Conservation (phyloP, 2,888 invertebrate genomes). For the Lasioglossum zephyrum region DNA sequence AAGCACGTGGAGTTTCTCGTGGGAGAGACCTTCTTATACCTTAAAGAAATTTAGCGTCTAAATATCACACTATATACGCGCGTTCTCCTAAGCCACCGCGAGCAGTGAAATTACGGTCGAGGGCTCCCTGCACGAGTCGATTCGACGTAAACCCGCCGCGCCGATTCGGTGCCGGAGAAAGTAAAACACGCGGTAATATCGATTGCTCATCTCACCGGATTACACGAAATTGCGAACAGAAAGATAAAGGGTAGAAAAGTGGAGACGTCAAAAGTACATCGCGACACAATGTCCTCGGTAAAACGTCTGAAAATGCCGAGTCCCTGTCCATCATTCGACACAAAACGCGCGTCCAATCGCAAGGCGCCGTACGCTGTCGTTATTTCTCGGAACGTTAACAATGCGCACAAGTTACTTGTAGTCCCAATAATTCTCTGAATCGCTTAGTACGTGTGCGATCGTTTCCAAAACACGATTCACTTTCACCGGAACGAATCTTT, state of each 20-base stretch:
- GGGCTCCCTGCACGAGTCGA: conserved; percentile 54
- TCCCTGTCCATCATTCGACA: background rate
- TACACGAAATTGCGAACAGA: background rate
- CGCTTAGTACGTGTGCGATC: background rate
- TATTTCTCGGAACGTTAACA: background rate
- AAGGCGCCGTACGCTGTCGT: background rate
- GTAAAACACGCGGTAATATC: conserved; percentile 8
- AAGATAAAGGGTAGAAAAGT: background rate
- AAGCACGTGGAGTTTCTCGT: conserved; percentile 54
- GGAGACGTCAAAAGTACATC: background rate
- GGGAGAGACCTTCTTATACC: conserved; percentile 46
- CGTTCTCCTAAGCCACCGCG: conserved; percentile 57
- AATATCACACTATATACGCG: conserved; percentile 80
- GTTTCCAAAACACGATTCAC: too few relatives aligned
- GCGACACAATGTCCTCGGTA: background rate
- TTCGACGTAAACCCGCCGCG: conserved; percentile 22
- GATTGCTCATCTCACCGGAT: conserved; percentile 2
- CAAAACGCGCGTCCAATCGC: background rate
- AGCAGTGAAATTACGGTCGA: conserved; percentile 64
- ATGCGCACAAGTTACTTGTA: background rate
- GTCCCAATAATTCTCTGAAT: too few relatives aligned
- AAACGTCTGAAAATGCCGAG: background rate
- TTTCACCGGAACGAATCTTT: too few relatives aligned
- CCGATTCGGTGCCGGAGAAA: background rate
- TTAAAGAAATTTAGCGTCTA: conserved; percentile 78